These are phyloP conservation scores for Ctenicera cuprea DNA, from an alignment of 2,888 invertebrate genomes.

Conservation along the genomic window DNA sequence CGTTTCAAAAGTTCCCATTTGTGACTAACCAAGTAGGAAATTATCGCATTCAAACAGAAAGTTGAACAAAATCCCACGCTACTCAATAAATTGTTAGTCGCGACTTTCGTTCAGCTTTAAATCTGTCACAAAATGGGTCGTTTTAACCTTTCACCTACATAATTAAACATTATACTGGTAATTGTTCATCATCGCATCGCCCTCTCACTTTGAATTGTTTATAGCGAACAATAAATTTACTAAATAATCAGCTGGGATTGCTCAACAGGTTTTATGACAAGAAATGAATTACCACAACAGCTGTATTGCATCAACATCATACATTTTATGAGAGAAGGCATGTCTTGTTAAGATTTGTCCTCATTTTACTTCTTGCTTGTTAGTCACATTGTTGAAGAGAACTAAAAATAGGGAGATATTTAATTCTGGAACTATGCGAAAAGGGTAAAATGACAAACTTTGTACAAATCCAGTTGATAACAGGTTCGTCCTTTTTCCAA, in stretches of 20 bases:
- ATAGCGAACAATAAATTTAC: too few species aligned
- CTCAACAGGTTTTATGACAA: conserved; percentile 3
- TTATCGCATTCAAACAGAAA: background rate
- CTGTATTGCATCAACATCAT: background rate
- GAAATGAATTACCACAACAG: conserved; percentile 4
- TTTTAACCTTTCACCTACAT: background rate
- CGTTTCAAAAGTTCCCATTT: conserved; percentile 19
- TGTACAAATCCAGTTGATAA: too few species aligned
- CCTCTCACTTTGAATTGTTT: too few species aligned
- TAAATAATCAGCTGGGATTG: background rate
- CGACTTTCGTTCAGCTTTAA: conserved; percentile 17
- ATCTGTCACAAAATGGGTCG: background rate
- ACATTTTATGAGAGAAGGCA: background rate
- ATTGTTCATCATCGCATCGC: background rate
- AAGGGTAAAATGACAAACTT: too few species aligned
- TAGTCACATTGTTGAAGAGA: too few species aligned
- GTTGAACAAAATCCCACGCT: conserved; percentile 13
- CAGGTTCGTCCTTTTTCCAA: too few species aligned
- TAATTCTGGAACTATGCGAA: too few species aligned
- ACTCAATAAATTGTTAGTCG: conserved; percentile 1
- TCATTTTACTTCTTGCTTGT: too few species aligned
- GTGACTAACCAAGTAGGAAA: conserved; percentile 6
- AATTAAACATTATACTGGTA: background rate
- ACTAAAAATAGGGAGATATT: too few species aligned
- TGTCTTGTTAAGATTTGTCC: too few species aligned